These are phyloP conservation scores for Protophormia terraenovae DNA, from an alignment of 2,888 invertebrate species.

Conservation along the genomic window DNA sequence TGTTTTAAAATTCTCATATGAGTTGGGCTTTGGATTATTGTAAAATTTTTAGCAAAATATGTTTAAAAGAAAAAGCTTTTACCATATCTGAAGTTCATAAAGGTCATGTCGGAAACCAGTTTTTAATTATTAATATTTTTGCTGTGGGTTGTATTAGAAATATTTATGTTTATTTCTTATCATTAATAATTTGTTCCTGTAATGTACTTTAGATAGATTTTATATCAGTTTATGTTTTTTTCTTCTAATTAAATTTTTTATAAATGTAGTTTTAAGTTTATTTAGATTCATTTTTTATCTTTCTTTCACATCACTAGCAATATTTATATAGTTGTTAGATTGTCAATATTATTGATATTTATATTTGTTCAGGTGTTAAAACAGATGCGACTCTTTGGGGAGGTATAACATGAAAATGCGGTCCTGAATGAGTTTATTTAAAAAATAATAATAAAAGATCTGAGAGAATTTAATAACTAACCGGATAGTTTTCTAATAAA, in stretches of 20 bases:
- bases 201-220: too few species aligned
- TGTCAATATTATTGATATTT: not conserved
- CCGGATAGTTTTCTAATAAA: too few species aligned
- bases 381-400: not conserved
- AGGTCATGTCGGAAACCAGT: conserved; percentile 33
- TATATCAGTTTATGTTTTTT: not conserved
- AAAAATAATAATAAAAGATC: too few species aligned
- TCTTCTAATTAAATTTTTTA: not conserved
- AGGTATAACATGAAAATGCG: too few species aligned
- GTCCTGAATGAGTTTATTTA: too few species aligned
- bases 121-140: not conserved
- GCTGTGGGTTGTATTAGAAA: not conserved
- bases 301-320: not conserved
- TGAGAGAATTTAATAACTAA: too few species aligned
- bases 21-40: not conserved
- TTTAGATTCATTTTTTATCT: not conserved
- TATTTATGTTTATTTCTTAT: not conserved
- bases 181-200: too few species aligned
- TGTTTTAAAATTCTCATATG: not conserved
- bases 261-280: not conserved
- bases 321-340: not conserved
- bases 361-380: not conserved
- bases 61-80: conserved; percentile 16
- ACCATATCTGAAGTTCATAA: not conserved
- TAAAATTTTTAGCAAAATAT: not conserved